phyloP scores from a whole-genome alignment of 2,888 invertebrate species.

The Phengaris alcon region DNA sequence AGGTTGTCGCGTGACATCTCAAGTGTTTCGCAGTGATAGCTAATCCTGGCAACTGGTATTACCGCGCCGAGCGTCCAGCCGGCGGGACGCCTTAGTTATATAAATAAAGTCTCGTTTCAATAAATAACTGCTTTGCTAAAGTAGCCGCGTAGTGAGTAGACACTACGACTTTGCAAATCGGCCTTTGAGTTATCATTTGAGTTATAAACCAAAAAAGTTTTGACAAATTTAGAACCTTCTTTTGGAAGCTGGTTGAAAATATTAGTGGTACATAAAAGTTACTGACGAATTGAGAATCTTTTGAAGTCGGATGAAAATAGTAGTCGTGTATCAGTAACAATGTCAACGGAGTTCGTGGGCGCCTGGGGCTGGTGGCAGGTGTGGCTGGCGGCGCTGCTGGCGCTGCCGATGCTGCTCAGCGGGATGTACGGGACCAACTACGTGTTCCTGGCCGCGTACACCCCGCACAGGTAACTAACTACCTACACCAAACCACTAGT shows the following conservation, averaged over 20 bases:
- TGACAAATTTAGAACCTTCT: neutral
- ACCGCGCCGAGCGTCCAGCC: constrained; percentile 43
- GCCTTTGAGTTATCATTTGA: too few species aligned
- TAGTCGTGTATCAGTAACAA: constrained; percentile 17
- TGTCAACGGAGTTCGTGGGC: constrained; percentile 55
- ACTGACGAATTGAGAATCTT: too few species aligned
- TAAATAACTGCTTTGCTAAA: neutral
- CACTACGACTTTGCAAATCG: neutral
- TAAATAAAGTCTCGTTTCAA: neutral
- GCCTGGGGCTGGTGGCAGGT: constrained; percentile 69
- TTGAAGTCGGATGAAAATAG: neutral
- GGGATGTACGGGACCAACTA: constrained; percentile 72
- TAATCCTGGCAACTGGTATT: constrained; percentile 36
- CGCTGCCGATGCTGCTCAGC: constrained; percentile 68
- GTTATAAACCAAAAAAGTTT: neutral
- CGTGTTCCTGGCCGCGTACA: constrained; percentile 67
- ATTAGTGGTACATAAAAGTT: neutral
- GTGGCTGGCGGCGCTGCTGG: constrained; percentile 65
- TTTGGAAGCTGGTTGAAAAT: neutral
- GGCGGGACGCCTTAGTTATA: constrained; percentile 40
- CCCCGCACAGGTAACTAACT: constrained; percentile 58
- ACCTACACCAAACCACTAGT: too few species aligned
- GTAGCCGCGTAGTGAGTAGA: neutral
- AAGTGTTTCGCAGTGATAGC: neutral
- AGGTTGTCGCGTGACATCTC: neutral